Base-by-base conservation (phyloP, 2,113 vertebrate genomes). In the Aegithalos caudatus region DNA sequence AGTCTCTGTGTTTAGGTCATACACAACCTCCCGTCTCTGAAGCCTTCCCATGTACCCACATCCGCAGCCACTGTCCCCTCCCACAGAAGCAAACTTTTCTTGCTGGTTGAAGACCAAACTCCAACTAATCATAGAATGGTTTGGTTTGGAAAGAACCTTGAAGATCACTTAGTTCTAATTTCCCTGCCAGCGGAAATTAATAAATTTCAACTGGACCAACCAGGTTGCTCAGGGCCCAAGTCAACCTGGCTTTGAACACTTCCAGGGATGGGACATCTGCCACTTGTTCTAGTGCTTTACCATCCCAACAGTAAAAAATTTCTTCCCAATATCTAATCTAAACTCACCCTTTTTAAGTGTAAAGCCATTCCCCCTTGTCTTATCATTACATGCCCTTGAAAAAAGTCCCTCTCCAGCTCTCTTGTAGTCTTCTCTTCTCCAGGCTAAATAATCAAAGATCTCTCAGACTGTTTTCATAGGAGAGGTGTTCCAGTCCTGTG, bases 21-120 rank as follows among this genome's bases (percentile, higher is more conserved):
- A 50, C 14, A 17, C 3, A 3, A 10, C 6, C 14, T 88, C 20
- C 24, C 0, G 0, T 16, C 29, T 53, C n/a, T 29, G 29, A 69
- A 65, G 16, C 25, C 22, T 73, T 27, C 37, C 69, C 38, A 35
- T 45, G 47, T 42, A 31, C 6, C 29, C 22, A 7, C 18, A 35
- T 5, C 0, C 0, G 20, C 33, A 81, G 18, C 9, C 31, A 28
- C 35, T 44, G 12, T 10, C 33, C 61, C 16, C 47, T 79, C 28
- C 58, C 51, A 19, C 1, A 81, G 10, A 77, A n/a, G 27, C 66
- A 53, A 58, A 22, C 4, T 57, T 47, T 48, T 38, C 38, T 54
- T 65, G n/a, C 21, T 57, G 35, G 25, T 22, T 62, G n/a, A 74
- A 88, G 20, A 64, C n/a, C 57, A 88, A 50, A 40, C 12, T 35